Percentiles rank a stretch among this genome's conserved stretches.
phyloP scores from a whole-genome alignment of 2,113 vertebrate species.

The Indri indri region DNA sequence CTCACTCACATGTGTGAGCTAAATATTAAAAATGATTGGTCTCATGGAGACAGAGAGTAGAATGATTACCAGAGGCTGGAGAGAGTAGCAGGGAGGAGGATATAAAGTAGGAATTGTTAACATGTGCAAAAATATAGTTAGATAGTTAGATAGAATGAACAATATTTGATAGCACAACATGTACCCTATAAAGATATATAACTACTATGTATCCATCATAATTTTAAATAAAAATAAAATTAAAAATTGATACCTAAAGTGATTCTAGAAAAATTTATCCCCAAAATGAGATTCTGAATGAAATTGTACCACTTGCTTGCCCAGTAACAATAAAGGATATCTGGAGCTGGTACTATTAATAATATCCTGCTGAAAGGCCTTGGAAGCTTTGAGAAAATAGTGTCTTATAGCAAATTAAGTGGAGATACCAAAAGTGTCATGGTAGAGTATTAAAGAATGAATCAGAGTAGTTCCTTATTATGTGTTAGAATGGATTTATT shows the following conservation, averaged over 20 bases:
- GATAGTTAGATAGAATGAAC: no score
- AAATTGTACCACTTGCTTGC: neutral
- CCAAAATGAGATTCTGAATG: neutral
- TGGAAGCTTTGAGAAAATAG: neutral
- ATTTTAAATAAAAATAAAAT: neutral
- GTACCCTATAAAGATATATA: no score
- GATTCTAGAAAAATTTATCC: neutral
- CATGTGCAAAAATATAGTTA: no score
- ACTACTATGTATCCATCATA: no score
- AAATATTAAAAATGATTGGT: no score
- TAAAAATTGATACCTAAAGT: neutral
- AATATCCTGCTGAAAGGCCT: neutral
- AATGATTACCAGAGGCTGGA: no score
- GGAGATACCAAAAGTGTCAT: neutral
- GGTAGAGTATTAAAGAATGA: neutral
- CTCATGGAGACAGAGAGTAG: no score
- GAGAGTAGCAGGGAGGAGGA: no score
- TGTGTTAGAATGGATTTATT: no score
- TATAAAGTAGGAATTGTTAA: no score
- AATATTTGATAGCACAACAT: no score
- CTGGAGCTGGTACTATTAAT: neutral
- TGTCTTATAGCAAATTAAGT: neutral
- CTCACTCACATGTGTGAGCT: no score
- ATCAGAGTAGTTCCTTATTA: neutral
- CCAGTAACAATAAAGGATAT: neutral